phyloP scores from a whole-genome alignment of 2,888 invertebrate species.

The Pasiphila rectangulata region DNA sequence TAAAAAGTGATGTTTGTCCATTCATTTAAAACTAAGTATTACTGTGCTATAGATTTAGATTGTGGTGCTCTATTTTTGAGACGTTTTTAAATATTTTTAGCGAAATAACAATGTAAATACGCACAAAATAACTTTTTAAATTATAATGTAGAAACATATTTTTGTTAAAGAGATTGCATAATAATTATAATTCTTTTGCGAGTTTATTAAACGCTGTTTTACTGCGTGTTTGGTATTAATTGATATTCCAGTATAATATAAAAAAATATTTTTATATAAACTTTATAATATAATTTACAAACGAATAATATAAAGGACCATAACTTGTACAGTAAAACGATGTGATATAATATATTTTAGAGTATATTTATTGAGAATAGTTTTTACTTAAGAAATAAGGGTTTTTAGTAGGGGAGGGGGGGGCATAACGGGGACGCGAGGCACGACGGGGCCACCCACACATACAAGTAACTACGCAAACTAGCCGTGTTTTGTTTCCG shows the following conservation, averaged over 20 bases:
- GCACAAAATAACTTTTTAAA: not conserved
- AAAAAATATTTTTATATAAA: constrained; percentile 23
- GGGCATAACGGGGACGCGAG: too few relatives aligned
- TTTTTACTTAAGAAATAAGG: constrained; percentile 45
- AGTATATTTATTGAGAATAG: constrained; percentile 35
- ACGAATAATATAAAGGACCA: constrained; percentile 51
- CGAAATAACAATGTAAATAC: constrained; percentile 8
- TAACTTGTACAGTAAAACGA: constrained; percentile 52
- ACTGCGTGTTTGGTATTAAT: constrained; percentile 12
- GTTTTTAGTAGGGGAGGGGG: not conserved
- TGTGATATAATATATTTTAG: constrained; percentile 75
- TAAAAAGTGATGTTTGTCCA: constrained; percentile 20
- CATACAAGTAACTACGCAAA: too few relatives aligned
- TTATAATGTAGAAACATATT: not conserved
- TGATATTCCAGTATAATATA: constrained; percentile 18
- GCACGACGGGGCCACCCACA: too few relatives aligned
- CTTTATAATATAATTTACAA: constrained; percentile 19
- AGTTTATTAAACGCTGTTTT: not conserved
- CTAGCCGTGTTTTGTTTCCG: too few relatives aligned
- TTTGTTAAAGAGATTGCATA: constrained; percentile 4
- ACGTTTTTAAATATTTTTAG: constrained; percentile 30
- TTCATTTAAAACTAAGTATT: constrained; percentile 35
- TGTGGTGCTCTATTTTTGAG: constrained; percentile 51
- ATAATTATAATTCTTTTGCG: not conserved
- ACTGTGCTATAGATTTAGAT: constrained; percentile 32